Evolutionary conservation across 2,888 invertebrate species (phyloP).

Genomic region (Synanthedon andrenaeformis): DNA sequence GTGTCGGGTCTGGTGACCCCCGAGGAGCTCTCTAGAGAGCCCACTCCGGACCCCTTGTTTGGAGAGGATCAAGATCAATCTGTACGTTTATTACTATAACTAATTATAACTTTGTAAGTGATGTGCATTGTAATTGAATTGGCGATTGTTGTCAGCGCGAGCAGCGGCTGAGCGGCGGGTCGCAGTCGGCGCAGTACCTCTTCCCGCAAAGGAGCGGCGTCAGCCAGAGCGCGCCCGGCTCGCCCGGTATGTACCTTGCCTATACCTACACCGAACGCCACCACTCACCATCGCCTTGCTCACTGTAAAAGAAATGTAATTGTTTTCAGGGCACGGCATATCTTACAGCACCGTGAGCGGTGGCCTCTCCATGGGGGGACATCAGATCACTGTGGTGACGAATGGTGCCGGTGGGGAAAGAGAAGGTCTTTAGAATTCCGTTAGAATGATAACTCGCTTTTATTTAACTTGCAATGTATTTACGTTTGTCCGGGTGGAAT

Average conservation of each 20-base stretch:
- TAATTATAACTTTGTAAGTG: no score
- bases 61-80: conserved; percentile 62
- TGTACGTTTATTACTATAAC: no score
- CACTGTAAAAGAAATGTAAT: no score
- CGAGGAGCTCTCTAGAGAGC: conserved; percentile 88
- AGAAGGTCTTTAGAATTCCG: no score
- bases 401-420: conserved; percentile 70
- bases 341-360: conserved; percentile 59
- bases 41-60: conserved; percentile 88
- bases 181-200: conserved; percentile 62
- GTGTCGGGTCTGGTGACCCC: conserved; percentile 88
- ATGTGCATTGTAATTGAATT: no score
- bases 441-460: no score
- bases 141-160: conserved; percentile 11
- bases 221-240: conserved; percentile 75
- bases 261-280: background rate
- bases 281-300: background rate
- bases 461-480: no score
- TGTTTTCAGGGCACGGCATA: conserved; percentile 42
- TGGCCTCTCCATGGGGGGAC: conserved; percentile 69
- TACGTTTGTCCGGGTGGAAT: no score
- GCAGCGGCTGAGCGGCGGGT: conserved; percentile 10
- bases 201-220: conserved; percentile 74
- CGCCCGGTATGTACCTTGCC: conserved; percentile 63
- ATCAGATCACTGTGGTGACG: conserved; percentile 70